A percentile compares a stretch with the other conserved stretches of the same genome.
Evolutionary conservation across 2,888 invertebrate species (phyloP).

Genomic region (Lissonota sp.): DNA sequence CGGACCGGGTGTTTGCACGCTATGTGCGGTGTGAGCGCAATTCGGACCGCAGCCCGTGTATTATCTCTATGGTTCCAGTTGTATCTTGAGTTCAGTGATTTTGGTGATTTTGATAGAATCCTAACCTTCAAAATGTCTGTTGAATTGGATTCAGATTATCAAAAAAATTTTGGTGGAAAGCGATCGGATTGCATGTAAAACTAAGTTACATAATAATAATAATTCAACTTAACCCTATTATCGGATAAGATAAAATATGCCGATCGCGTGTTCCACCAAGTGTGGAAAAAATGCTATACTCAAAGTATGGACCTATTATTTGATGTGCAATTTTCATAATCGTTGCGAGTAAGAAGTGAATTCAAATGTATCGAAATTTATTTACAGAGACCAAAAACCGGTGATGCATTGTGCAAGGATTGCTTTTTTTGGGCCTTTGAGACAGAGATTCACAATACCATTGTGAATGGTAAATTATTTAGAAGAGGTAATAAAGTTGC

Average conservation of each 20-base stretch:
- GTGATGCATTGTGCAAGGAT: constrained; percentile 95
- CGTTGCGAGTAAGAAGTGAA: constrained; percentile 10
- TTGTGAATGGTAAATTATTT: constrained; percentile 92
- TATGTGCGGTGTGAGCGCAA: too few relatives aligned
- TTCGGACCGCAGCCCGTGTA: too few relatives aligned
- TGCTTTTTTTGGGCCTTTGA: constrained; percentile 98
- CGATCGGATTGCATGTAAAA: too few relatives aligned
- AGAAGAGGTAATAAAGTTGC: constrained; percentile 94
- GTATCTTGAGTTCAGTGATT: too few relatives aligned
- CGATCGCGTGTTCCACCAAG: constrained; percentile 88
- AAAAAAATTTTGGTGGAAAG: too few relatives aligned
- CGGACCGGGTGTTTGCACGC: too few relatives aligned
- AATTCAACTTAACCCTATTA: not conserved
- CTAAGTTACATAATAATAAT: too few relatives aligned
- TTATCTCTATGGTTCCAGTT: too few relatives aligned
- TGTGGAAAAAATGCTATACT: constrained; percentile 91
- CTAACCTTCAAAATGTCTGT: too few relatives aligned
- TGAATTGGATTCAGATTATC: too few relatives aligned
- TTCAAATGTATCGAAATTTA: not conserved
- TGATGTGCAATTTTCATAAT: not conserved
- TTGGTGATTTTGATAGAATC: too few relatives aligned
- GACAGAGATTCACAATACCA: constrained; percentile 97
- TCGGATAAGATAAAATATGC: constrained; percentile 85
- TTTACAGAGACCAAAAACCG: constrained; percentile 93
- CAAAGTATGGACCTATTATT: constrained; percentile 86